Conservation (phyloP, 2,113 vertebrate species). For the Gadus chalcogrammus region DNA sequence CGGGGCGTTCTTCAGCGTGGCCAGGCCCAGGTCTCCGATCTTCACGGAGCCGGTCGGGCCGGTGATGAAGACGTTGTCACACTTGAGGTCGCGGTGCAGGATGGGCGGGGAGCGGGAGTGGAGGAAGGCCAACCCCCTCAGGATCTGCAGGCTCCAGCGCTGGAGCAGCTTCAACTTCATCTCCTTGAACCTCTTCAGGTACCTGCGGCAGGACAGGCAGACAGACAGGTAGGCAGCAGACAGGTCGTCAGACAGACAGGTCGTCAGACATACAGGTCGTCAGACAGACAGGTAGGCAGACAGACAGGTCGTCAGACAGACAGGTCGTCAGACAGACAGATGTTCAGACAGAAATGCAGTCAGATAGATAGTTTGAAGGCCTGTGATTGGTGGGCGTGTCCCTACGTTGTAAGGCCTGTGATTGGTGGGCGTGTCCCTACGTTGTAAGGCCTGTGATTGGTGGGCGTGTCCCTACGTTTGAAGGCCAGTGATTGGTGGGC, state of each 20-base stretch:
- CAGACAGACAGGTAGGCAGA: background rate
- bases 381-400: too few species aligned
- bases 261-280: background rate
- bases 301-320: background rate
- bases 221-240: background rate
- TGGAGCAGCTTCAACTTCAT: constrained; percentile 90
- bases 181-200: constrained; percentile 86
- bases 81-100: constrained; percentile 91
- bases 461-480: too few species aligned
- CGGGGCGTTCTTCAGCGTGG: constrained; percentile 87
- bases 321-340: background rate
- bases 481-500: too few species aligned
- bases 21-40: constrained; percentile 89
- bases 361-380: too few species aligned
- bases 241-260: background rate
- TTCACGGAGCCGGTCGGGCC: constrained; percentile 87
- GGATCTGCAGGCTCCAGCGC: constrained; percentile 87
- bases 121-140: constrained; percentile 88
- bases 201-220: constrained; percentile 60
- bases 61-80: constrained; percentile 93
- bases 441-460: too few species aligned
- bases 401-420: too few species aligned
- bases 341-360: background rate
- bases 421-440: too few species aligned
- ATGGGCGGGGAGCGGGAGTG: constrained; percentile 87